A percentile compares a stretch with the other conserved stretches of the same genome.
These are phyloP conservation scores for Callyntrura guangdongensis DNA, from an alignment of 2,888 invertebrate genomes.

Conservation along the genomic window DNA sequence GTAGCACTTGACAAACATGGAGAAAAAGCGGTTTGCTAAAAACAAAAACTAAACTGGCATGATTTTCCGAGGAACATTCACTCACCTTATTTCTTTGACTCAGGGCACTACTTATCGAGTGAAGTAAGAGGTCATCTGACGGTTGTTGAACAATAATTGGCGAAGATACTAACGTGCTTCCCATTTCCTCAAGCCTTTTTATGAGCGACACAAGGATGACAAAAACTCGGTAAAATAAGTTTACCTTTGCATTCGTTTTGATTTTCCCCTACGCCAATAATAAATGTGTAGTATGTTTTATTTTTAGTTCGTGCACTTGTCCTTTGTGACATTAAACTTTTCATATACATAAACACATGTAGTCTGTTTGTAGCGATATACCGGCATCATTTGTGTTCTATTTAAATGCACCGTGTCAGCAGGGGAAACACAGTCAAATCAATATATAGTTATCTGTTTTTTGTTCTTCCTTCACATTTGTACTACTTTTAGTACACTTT, in stretches of 20 bases:
- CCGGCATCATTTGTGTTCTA: constrained; percentile 35
- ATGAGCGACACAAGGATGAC: no score
- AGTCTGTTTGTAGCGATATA: neutral
- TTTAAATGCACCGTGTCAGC: constrained; percentile 7
- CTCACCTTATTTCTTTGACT: constrained; percentile 80
- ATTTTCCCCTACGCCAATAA: neutral
- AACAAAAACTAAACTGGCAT: neutral
- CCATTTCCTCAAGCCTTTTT: constrained; percentile 71
- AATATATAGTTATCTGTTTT: neutral
- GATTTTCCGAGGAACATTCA: constrained; percentile 35
- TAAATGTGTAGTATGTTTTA: neutral
- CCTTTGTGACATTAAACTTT: constrained; percentile 4
- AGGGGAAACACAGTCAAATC: neutral
- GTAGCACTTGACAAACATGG: neutral
- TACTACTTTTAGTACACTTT: no score
- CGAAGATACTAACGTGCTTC: constrained; percentile 79
- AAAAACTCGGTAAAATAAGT: constrained; percentile 14
- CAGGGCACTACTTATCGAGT: constrained; percentile 76
- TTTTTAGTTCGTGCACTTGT: neutral
- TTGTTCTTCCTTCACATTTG: no score
- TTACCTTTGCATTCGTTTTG: constrained; percentile 32
- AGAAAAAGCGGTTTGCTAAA: neutral
- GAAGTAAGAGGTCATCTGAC: constrained; percentile 76
- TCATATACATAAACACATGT: neutral
- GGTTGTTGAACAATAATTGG: constrained; percentile 67